Evolutionary conservation across 2,888 invertebrate genomes (phyloP).

Genomic region (Galerucella pusilla): DNA sequence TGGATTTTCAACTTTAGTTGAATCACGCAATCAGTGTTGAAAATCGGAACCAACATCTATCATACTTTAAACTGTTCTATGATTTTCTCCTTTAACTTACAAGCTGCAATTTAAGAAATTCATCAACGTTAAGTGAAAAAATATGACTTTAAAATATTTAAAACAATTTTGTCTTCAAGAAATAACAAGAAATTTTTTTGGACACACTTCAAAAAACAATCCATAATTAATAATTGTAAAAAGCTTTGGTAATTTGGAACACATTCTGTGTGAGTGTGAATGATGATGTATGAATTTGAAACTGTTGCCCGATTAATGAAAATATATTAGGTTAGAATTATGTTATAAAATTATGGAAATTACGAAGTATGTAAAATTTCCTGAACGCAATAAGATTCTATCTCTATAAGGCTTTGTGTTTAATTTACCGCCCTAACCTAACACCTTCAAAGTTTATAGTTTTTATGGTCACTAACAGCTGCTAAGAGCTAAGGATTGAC

Average conservation of each 20-base stretch:
- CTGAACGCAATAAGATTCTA: conserved; percentile 69
- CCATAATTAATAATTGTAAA: no score
- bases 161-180: neutral
- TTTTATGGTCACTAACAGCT: neutral
- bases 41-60: no score
- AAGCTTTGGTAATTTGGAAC: neutral
- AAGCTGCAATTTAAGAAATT: no score
- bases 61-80: no score
- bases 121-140: no score
- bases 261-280: conserved; percentile 1
- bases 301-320: conserved; percentile 47
- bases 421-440: conserved; percentile 14
- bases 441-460: neutral
- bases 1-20: no score
- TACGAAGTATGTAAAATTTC: conserved; percentile 67
- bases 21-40: no score
- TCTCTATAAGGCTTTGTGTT: conserved; percentile 56
- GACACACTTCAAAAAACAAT: no score
- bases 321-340: conserved; percentile 60
- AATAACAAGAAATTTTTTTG: no score
- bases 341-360: conserved; percentile 60
- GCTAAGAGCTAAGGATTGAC: no score
- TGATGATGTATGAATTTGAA: conserved; percentile 35
- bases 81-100: no score
- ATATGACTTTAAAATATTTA: no score